phyloP scores from a whole-genome alignment of 2,888 invertebrate genomes.

The Lamproptera curius region DNA sequence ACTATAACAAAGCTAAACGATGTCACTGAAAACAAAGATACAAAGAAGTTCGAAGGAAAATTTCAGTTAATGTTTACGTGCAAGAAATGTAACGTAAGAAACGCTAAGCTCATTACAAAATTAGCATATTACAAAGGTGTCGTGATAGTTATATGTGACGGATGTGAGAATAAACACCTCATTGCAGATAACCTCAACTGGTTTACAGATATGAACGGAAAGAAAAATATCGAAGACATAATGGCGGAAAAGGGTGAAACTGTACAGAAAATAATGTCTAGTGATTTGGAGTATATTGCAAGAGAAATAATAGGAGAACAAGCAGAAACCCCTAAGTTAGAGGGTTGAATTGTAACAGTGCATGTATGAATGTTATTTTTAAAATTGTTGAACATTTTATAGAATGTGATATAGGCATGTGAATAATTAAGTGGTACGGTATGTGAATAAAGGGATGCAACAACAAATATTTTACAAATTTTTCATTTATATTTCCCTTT shows the following conservation, averaged over 20 bases:
- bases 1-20: slow-evolving; percentile 41
- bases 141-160: slow-evolving; percentile 93
- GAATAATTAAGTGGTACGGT: too few relatives aligned
- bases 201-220: slow-evolving; percentile 89
- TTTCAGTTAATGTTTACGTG: slow-evolving; percentile 90
- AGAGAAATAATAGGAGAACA: slow-evolving; percentile 47
- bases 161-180: slow-evolving; percentile 93
- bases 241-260: slow-evolving; percentile 92
- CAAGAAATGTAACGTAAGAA: slow-evolving; percentile 89
- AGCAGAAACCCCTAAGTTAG: slow-evolving; percentile 28
- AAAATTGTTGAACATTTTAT: too few relatives aligned
- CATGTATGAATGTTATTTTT: too few relatives aligned
- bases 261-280: slow-evolving; percentile 78
- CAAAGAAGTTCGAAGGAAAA: slow-evolving; percentile 67
- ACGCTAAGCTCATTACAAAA: slow-evolving; percentile 90
- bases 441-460: neutral
- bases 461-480: neutral
- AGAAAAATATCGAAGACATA: slow-evolving; percentile 93
- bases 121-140: slow-evolving; percentile 92
- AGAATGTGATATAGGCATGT: too few relatives aligned
- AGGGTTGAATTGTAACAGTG: slow-evolving; percentile 16
- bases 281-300: slow-evolving; percentile 71
- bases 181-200: slow-evolving; percentile 98
- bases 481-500: too few relatives aligned
- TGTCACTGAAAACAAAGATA: slow-evolving; percentile 37